Percentiles rank a stretch among this genome's conserved stretches.
phyloP scores from a whole-genome alignment of 2,113 vertebrate species.

The Psilopogon haemacephalus region DNA sequence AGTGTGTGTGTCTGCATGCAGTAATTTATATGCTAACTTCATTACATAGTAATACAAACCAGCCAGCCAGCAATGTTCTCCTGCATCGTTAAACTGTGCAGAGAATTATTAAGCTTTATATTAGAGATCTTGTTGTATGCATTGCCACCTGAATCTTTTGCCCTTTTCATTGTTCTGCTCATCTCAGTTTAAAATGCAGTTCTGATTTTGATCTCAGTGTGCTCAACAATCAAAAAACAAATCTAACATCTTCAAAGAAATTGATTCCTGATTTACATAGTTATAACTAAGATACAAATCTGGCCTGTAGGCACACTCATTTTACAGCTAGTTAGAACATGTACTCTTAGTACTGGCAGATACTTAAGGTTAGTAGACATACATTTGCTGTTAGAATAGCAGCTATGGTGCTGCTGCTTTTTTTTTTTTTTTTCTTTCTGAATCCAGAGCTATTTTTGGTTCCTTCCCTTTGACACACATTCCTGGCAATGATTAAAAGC shows the following conservation, averaged over 20 bases:
- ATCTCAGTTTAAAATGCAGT: neutral
- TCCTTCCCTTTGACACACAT: constrained; percentile 62
- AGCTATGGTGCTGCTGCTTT: neutral
- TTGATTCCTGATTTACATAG: constrained; percentile 51
- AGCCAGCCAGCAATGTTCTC: neutral
- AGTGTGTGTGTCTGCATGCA: neutral
- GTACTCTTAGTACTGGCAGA: neutral
- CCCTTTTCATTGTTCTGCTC: constrained; percentile 36
- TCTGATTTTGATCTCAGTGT: constrained; percentile 25
- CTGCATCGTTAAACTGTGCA: neutral
- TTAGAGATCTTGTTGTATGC: neutral
- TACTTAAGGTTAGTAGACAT: constrained; percentile 8
- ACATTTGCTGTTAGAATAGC: neutral
- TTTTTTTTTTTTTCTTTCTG: neutral
- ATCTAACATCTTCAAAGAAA: constrained; percentile 23
- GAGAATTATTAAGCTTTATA: neutral
- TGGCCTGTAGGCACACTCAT: constrained; percentile 20
- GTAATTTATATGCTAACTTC: constrained; percentile 18
- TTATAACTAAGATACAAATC: constrained; percentile 54
- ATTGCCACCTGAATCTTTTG: neutral
- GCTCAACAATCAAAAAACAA: constrained; percentile 17
- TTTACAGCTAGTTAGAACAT: constrained; percentile 48
- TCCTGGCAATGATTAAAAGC: constrained; percentile 46
- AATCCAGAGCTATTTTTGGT: constrained; percentile 34
- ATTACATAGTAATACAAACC: neutral